These are phyloP conservation scores for Rhinophrynus dorsalis DNA, from an alignment of 2,797 vertebrate genomes.

Conservation along the genomic window DNA sequence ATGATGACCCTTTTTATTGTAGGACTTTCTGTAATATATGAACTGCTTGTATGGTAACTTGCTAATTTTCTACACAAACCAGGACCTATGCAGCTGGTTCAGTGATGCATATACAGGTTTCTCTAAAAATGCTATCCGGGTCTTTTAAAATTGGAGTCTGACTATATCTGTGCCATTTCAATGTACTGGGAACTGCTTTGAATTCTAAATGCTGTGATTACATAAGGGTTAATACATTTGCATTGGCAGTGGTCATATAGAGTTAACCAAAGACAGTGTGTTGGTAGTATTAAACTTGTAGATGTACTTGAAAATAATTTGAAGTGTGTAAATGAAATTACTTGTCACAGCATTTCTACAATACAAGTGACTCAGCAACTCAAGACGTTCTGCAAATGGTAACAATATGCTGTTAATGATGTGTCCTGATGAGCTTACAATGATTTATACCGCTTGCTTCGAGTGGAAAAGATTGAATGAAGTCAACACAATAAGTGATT, in stretches of 20 bases:
- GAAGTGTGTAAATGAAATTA: neutral
- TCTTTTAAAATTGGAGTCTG: neutral
- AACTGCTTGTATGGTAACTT: no score
- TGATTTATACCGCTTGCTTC: constrained; percentile 73
- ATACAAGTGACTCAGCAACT: neutral
- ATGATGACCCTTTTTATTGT: no score
- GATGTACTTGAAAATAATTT: neutral
- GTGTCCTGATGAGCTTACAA: constrained; percentile 74
- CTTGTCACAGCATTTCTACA: neutral
- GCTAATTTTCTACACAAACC: no score
- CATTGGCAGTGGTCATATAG: neutral
- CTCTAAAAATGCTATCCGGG: no score
- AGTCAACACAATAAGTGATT: constrained; percentile 71
- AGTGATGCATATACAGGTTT: no score
- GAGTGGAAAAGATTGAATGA: constrained; percentile 66
- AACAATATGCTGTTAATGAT: constrained; percentile 79
- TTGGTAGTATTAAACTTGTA: neutral
- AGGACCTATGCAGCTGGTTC: no score
- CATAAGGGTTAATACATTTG: no score
- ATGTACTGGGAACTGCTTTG: neutral
- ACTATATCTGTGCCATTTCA: neutral
- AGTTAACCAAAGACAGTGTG: neutral
- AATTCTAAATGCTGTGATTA: no score
- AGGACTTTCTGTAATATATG: no score
- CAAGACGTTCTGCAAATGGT: constrained; percentile 61